Evolutionary conservation across 2,797 vertebrate genomes (phyloP).

Genomic region (Leptatherina wallacei): DNA sequence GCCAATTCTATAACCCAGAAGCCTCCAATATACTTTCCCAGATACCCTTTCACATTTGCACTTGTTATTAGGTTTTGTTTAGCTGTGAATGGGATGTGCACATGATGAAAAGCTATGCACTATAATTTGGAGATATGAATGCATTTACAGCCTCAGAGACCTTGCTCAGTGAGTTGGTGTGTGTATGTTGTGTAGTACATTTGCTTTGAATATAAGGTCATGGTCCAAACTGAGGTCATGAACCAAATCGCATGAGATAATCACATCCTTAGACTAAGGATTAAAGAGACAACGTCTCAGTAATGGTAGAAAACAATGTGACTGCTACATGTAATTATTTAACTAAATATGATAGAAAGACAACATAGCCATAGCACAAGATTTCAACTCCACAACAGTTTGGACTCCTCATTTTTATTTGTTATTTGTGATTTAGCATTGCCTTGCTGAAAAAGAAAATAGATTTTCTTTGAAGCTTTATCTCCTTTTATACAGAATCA

Average conservation of each 20-base stretch:
- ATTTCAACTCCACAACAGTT: background rate
- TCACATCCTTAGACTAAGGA: background rate
- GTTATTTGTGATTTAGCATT: background rate
- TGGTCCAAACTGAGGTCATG: background rate
- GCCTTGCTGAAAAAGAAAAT: background rate
- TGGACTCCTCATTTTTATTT: background rate
- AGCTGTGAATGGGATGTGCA: background rate
- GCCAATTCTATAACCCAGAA: slow-evolving; percentile 26
- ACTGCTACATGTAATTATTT: background rate
- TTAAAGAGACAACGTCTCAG: background rate
- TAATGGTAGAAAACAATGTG: background rate
- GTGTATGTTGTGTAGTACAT: background rate
- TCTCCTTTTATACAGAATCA: background rate
- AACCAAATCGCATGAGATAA: background rate
- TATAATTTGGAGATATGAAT: slow-evolving; percentile 21
- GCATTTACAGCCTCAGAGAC: slow-evolving; percentile 28
- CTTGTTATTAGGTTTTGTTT: slow-evolving; percentile 29
- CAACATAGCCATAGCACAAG: background rate
- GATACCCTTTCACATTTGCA: slow-evolving; percentile 2
- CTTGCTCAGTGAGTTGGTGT: slow-evolving; percentile 1
- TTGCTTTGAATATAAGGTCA: slow-evolving; percentile 26
- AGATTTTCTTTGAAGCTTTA: background rate
- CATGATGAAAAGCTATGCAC: slow-evolving; percentile 17
- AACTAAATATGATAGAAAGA: background rate
- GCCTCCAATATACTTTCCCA: slow-evolving; percentile 3